phyloP scores from a whole-genome alignment of 2,113 vertebrate genomes.

The Pelodiscus sinensis region DNA sequence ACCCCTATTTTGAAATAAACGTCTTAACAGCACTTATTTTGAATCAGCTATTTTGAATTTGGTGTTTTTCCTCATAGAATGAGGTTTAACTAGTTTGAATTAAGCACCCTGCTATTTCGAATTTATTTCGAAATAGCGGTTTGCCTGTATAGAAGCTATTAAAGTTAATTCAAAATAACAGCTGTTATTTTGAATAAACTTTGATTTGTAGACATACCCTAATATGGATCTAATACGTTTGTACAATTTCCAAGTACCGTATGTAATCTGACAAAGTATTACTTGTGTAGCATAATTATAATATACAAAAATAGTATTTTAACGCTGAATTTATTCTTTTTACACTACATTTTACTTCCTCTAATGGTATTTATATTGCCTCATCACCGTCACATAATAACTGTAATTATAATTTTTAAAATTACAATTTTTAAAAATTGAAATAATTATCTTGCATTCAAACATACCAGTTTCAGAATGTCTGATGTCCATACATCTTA shows the following conservation, averaged over 20 bases:
- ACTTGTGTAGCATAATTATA: background rate
- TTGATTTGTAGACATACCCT: no score
- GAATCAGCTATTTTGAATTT: no score
- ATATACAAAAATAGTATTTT: background rate
- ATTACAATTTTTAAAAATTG: background rate
- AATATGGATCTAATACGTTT: background rate
- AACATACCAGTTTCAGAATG: background rate
- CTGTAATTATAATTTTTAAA: background rate
- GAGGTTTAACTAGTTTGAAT: no score
- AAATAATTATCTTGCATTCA: background rate
- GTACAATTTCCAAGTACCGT: background rate
- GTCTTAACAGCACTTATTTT: no score
- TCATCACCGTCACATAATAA: background rate
- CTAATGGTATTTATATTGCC: background rate
- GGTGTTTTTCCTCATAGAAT: no score
- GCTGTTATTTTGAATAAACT: no score
- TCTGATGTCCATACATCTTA: background rate
- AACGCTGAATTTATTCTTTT: background rate
- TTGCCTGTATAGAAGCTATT: no score
- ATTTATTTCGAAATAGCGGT: no score
- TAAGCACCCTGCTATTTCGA: no score
- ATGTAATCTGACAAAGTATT: constrained; percentile 13
- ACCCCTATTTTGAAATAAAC: no score
- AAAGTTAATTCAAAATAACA: no score
- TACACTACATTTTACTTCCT: background rate